Evolutionary conservation across 2,888 invertebrate genomes (phyloP).

Genomic region (Tuberolachnus salignus): DNA sequence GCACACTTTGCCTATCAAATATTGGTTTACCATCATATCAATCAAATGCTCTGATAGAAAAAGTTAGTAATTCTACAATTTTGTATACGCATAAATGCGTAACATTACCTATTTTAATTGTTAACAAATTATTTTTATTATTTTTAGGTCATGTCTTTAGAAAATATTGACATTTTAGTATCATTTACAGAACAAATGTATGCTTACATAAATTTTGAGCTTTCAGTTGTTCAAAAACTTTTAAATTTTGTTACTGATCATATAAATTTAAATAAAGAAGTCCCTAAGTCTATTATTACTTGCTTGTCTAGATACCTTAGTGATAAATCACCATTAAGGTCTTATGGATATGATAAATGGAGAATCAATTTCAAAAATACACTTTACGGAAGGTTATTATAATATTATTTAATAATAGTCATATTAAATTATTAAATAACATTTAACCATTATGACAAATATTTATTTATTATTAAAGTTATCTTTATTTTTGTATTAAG

Average conservation of each 20-base stretch:
- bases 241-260: constrained; percentile 32
- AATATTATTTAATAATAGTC: background rate
- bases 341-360: constrained; percentile 37
- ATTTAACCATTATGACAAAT: background rate
- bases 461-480: background rate
- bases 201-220: constrained; percentile 47
- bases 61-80: constrained; percentile 4
- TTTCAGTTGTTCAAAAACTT: constrained; percentile 33
- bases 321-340: constrained; percentile 39
- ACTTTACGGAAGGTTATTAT: constrained; percentile 46
- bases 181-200: constrained; percentile 57
- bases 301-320: constrained; percentile 51
- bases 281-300: constrained; percentile 36
- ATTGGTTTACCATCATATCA: constrained; percentile 45
- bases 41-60: constrained; percentile 34
- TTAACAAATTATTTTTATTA: constrained; percentile 51
- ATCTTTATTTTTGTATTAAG: background rate
- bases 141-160: constrained; percentile 60
- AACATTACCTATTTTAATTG: background rate
- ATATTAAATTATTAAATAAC: background rate
- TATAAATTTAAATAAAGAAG: constrained; percentile 37
- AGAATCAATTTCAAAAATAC: constrained; percentile 45
- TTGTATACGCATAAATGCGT: too few relatives aligned
- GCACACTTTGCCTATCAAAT: constrained; percentile 42
- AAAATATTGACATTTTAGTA: constrained; percentile 62